Base-by-base conservation (phyloP, 1,140 invertebrate species). In the Drosophila ercepeae region DNA sequence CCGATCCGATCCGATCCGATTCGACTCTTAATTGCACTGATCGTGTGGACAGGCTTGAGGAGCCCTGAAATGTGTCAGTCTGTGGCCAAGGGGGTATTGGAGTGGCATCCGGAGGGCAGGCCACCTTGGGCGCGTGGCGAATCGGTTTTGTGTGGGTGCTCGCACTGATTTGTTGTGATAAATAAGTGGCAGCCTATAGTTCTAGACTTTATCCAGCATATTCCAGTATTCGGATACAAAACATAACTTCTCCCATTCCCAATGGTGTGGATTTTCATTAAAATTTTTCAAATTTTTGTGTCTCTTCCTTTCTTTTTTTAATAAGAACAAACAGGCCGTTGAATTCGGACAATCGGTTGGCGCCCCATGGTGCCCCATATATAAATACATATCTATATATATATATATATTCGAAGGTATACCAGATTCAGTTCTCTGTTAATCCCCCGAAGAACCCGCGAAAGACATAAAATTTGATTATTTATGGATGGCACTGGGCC, bases 321-420 rank as follows among this genome's bases (percentile, higher is more conserved):
- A 86, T 86, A 86, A 86, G 81, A 86, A 86, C 81, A 86, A 86
- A 86, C 81, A 86, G 82, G 81, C 81, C 81, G 81, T 86, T 86
- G 82, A 86, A 82, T 86, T 74, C 73, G 77, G 68, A 88, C 82
- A 88, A 86, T 88, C 82, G 73, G 45, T 86, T 86, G 81, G 81
- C 81, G 81, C 81, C 81, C 81, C 81, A 88, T 86, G 81, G 81
- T 88, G 81, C 77, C 81, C 75, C 61, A 75, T 67, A 73, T 60
- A 72, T 53, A 63, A 23, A 63, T 42, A 53, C 27, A 49, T 21
- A 58, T 39, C 36, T 16, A 8, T 36, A 48, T 36, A 44, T 58
- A 25, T 32, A 32, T 32, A 4, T 32, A 16, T 39, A 39, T 39
- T 7, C 3, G 4, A 58, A 32, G 25, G 32, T 46, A 32, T 27